Conservation (phyloP, 2,888 invertebrate genomes). For the Rhagophthalmus giganteus region DNA sequence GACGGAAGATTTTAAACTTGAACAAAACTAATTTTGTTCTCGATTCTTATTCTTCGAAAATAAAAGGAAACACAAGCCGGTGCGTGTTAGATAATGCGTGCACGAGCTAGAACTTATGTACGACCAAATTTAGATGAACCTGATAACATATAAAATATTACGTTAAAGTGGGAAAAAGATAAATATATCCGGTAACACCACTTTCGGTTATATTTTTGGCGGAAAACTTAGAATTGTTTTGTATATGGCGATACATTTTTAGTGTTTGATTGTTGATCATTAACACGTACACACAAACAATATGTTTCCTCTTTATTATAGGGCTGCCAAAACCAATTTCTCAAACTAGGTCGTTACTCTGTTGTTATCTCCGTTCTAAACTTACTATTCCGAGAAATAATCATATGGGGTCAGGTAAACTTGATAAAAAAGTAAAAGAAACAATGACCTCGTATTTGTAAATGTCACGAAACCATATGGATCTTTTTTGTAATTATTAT, state of each 20-base stretch:
- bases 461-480: too few relatives aligned
- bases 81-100: constrained; percentile 30
- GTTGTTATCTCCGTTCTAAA: too few relatives aligned
- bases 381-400: too few relatives aligned
- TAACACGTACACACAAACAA: not conserved
- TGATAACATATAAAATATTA: constrained; percentile 30
- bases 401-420: too few relatives aligned
- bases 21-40: constrained; percentile 14
- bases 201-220: constrained; percentile 5
- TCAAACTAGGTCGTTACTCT: too few relatives aligned
- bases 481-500: too few relatives aligned
- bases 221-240: not conserved
- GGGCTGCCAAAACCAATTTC: too few relatives aligned
- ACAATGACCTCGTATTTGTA: too few relatives aligned
- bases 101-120: constrained; percentile 23
- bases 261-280: not conserved
- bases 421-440: too few relatives aligned
- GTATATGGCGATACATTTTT: not conserved
- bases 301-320: too few relatives aligned
- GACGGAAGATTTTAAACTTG: constrained; percentile 13
- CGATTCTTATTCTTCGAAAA: constrained; percentile 16
- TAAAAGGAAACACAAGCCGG: constrained; percentile 26
- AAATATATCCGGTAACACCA: constrained; percentile 27
- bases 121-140: constrained; percentile 25
- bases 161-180: constrained; percentile 26